Base-by-base conservation (phyloP, 2,888 invertebrate genomes). In the Eumacrocentrus americanus region DNA sequence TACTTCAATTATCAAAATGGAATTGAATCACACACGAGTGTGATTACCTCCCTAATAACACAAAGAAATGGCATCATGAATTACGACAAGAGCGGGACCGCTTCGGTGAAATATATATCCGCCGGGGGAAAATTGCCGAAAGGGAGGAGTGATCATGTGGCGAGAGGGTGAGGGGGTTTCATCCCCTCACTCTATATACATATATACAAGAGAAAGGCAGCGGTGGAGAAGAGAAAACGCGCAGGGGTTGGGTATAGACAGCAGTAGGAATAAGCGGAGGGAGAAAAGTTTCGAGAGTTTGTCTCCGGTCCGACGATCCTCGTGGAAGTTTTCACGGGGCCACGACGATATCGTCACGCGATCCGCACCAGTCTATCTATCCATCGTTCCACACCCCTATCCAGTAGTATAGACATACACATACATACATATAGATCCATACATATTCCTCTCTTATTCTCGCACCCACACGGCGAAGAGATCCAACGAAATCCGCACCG, bases 401-500 rank as follows among this genome's bases (percentile, higher is more conserved):
- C 47, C 5, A 6, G 9, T 29, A 29, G 9, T 29, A 4, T 29
- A 29, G 29, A n/a, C n/a, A n/a, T n/a, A n/a, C n/a, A n/a, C n/a
- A n/a, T n/a, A n/a, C n/a, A n/a, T n/a, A n/a, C n/a, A n/a, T n/a
- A n/a, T n/a, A n/a, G n/a, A n/a, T 18, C 42, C 20, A 7, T 55
- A 11, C 23, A 40, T 35, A 38, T 20, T 14, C 47, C 18, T 23
- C 7, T 16, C 14, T 25, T 20, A 12, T 46, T 38, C 48, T 12
- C 50, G 35, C 38, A 53, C n/a, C n/a, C n/a, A n/a, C n/a, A n/a
- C n/a, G n/a, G n/a, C n/a, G n/a, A n/a, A n/a, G n/a, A n/a, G n/a
- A n/a, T n/a, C n/a, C n/a, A 69, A 71, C 65, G 70, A 69, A 73
- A 71, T 71, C 69, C 64, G 59, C 64, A 61, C 65, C 61, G 66